phyloP scores from a whole-genome alignment of 2,113 vertebrate genomes.

The Thermophis baileyi region DNA sequence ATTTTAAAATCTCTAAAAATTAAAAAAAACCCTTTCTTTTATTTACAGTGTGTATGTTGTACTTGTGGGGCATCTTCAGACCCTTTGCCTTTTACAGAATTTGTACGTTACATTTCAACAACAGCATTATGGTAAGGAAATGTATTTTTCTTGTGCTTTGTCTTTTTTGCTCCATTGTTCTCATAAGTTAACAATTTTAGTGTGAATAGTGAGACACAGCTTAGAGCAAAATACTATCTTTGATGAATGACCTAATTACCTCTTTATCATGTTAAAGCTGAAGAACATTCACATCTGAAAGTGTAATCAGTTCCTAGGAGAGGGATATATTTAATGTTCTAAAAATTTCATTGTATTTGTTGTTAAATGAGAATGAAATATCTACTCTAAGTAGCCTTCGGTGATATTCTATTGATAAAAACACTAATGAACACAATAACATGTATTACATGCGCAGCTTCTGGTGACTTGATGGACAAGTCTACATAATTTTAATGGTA shows the following conservation, averaged over 20 bases:
- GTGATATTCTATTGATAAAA: background rate
- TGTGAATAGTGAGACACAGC: background rate
- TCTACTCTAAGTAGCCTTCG: background rate
- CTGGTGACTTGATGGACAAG: background rate
- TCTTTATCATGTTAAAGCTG: background rate
- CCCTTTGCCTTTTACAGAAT: slow-evolving; percentile 92
- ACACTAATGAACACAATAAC: background rate
- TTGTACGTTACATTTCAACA: slow-evolving; percentile 96
- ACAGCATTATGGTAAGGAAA: slow-evolving; percentile 91
- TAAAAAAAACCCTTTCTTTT: background rate
- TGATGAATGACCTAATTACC: background rate
- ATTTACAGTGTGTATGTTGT: slow-evolving; percentile 86
- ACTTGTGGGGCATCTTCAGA: slow-evolving; percentile 96
- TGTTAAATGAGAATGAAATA: background rate
- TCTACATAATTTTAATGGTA: background rate
- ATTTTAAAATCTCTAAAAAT: background rate
- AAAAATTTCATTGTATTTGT: background rate
- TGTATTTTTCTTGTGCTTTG: background rate
- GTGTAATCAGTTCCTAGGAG: background rate
- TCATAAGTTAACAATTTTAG: background rate
- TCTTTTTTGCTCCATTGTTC: background rate
- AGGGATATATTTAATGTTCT: background rate
- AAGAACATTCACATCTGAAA: background rate
- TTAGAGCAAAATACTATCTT: background rate
- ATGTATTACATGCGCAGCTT: background rate